Evolutionary conservation across 1,140 invertebrate species (phyloP), one percentile per base, ranked within the genome.

Genomic region (Macrotrachela quadricornifera): DNA sequence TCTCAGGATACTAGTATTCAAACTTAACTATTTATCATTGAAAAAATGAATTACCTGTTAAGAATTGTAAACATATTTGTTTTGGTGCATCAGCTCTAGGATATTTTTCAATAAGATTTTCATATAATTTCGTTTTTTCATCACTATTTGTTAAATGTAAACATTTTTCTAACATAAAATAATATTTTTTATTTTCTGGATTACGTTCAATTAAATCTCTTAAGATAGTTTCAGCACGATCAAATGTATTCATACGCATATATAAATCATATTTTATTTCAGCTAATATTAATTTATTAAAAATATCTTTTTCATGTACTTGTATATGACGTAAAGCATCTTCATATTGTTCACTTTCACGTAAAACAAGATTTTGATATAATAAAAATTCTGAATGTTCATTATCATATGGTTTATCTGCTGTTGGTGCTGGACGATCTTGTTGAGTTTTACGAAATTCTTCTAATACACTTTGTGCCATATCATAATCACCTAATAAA

Each of bases 291-390:
- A 94, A 73, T 66, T 87, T 85, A 74, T 99, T 92, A 63, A 84
- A 80, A 63, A 97, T 94, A 74, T 88, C 80, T 59, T 76, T 73
- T 65, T 83, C 78, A 69, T 85, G 83, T 58, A 80, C 80, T 57
- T 81, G 76, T 59, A 97, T 72, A 74, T 94, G 85, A 58, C 80
- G 77, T 42, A 96, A 69, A 6, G 90, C 91, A 62, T 83, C 79
- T 57, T 84, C 76, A 43, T 71, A 61, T 61, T 79, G 78, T 13
- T 83, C 83, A 17, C 85, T 85, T 71, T 97, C 92, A 60, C 83
- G 79, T 58, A 95, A 78, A 13, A 99, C 83, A 77, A 90, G 78
- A 69, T 91, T 90, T 72, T 97, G 87, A 69, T 97, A 99, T 4
- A 97, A 72, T 36, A 97, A 70, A 57, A 97, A 72, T 70, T 97